Percentiles rank a stretch among this genome's conserved stretches.
These are phyloP conservation scores for Incurvaria masculella DNA, from an alignment of 2,888 invertebrate species.

Conservation along the genomic window DNA sequence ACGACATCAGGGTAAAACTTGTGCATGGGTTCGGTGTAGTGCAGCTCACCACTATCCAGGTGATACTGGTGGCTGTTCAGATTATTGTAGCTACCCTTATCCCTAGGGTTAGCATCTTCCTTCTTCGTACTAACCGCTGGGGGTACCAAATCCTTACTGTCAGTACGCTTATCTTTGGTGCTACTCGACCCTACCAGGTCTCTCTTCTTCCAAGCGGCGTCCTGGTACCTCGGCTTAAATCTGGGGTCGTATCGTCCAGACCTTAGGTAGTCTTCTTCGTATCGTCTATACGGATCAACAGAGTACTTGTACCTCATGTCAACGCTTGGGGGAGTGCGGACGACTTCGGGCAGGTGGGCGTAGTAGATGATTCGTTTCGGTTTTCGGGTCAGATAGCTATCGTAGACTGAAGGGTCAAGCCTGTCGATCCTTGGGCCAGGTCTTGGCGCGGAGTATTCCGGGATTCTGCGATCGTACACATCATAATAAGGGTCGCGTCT, in stretches of 20 bases:
- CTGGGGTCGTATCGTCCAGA: conserved; percentile 44
- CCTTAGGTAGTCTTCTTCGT: conserved; percentile 36
- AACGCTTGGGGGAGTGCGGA: conserved; percentile 58
- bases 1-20: conserved; percentile 37
- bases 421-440: conserved; percentile 34
- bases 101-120: conserved; percentile 28
- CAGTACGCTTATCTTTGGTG: conserved; percentile 41
- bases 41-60: conserved; percentile 25
- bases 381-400: conserved; percentile 41
- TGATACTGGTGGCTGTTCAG: conserved; percentile 51
- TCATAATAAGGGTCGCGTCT: conserved; percentile 44
- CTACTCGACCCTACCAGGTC: conserved; percentile 42
- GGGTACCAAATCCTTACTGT: conserved; percentile 37
- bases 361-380: conserved; percentile 67
- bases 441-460: conserved; percentile 24
- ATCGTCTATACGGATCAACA: conserved; percentile 41
- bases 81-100: conserved; percentile 28
- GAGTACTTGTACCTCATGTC: conserved; percentile 54
- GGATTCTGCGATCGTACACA: conserved; percentile 31
- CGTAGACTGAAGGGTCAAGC: conserved; percentile 37
- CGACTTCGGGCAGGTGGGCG: conserved; percentile 66
- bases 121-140: conserved; percentile 43
- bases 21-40: conserved; percentile 35
- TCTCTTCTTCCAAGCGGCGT: conserved; percentile 41
- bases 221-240: conserved; percentile 32